These are phyloP conservation scores for Choloepus hoffmanni DNA, from an alignment of 2,113 vertebrate genomes.

Conservation along the genomic window DNA sequence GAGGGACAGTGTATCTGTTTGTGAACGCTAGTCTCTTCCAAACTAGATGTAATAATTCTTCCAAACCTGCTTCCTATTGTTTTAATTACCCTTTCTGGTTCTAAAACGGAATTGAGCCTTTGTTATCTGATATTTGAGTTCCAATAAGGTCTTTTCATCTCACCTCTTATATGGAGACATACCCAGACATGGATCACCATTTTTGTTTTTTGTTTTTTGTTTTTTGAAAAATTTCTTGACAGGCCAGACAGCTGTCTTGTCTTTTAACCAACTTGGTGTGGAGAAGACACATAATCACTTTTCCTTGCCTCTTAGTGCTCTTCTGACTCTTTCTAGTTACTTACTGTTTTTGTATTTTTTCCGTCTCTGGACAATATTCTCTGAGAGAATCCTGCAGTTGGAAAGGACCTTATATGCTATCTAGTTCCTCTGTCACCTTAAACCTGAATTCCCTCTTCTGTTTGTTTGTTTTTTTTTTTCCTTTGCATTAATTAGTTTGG, in stretches of 20 bases:
- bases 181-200: neutral
- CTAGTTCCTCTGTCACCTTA: neutral
- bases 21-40: neutral
- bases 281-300: slow-evolving; percentile 3
- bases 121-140: slow-evolving; percentile 31
- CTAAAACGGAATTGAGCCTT: slow-evolving; percentile 66
- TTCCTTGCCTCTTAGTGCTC: slow-evolving; percentile 48
- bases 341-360: slow-evolving; percentile 51
- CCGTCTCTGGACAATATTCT: slow-evolving; percentile 9
- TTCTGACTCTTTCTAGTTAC: slow-evolving; percentile 20
- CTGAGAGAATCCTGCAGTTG: neutral
- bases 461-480: neutral
- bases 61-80: neutral
- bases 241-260: slow-evolving; percentile 67
- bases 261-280: slow-evolving; percentile 70
- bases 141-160: slow-evolving; percentile 70
- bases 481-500: neutral
- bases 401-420: neutral
- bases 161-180: slow-evolving; percentile 60
- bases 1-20: neutral
- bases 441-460: neutral
- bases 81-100: neutral
- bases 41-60: neutral
- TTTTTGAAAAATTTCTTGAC: slow-evolving; percentile 59
- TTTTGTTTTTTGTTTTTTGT: neutral